phyloP scores from a whole-genome alignment of 37 sponge, comb jelly and placozoan species.

The Lycopodina hypogea region DNA sequence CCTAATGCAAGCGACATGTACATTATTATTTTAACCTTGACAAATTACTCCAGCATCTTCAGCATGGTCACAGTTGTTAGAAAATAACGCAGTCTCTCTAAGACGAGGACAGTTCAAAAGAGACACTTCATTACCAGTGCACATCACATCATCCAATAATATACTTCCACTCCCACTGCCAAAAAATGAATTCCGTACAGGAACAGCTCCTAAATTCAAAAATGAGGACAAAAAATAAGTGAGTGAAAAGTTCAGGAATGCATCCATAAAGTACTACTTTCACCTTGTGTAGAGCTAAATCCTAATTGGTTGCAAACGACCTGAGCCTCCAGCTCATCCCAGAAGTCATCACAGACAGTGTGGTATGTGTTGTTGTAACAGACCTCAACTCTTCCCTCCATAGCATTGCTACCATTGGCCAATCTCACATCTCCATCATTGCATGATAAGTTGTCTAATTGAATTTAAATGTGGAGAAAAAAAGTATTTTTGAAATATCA shows the following conservation, averaged over 20 bases:
- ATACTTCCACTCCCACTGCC: conserved; percentile 3
- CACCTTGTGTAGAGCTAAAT: not conserved
- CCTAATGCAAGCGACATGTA: too few species aligned
- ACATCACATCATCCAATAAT: not conserved
- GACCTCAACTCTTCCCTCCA: not conserved
- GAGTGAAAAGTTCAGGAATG: too few species aligned
- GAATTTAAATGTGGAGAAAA: too few species aligned
- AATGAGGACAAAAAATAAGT: too few species aligned
- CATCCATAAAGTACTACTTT: too few species aligned
- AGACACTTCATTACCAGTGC: not conserved
- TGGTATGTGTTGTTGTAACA: not conserved
- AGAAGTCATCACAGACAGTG: too few species aligned
- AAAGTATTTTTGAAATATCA: too few species aligned
- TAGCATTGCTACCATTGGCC: not conserved
- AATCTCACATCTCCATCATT: not conserved
- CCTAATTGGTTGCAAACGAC: not conserved
- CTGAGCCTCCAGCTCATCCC: too few species aligned
- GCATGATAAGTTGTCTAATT: not conserved
- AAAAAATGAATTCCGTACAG: not conserved
- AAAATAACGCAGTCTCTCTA: not conserved
- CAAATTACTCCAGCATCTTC: conserved; percentile 1
- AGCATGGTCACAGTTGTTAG: not conserved
- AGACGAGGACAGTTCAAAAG: not conserved
- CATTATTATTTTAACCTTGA: not conserved
- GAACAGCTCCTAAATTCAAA: conserved; percentile 13